Conservation (phyloP, 1,140 invertebrate species). For the Magallana gigas region DNA sequence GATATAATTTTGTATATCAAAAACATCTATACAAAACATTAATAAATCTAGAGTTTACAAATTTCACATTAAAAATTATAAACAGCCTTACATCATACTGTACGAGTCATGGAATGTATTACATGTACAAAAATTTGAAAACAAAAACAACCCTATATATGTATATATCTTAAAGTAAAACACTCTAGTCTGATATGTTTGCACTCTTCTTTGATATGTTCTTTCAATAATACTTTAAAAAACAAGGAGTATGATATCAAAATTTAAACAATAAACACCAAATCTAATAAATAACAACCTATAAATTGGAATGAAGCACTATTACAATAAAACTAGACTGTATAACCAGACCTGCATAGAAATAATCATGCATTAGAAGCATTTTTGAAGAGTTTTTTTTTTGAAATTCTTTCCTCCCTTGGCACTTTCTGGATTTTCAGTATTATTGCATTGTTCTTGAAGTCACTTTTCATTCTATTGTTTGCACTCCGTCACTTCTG, state of each 20-base stretch:
- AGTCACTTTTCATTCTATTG: not conserved
- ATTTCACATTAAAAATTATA: not conserved
- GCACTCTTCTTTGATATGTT: not conserved
- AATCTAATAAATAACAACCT: not conserved
- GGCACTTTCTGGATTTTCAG: not conserved
- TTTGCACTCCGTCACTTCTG: not conserved
- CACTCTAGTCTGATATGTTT: not conserved
- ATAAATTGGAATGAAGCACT: not conserved
- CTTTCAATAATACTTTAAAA: not conserved
- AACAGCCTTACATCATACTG: not conserved
- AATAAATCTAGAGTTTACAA: not conserved
- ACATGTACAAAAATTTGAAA: not conserved
- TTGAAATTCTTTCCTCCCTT: slow-evolving; percentile 28
- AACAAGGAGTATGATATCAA: not conserved
- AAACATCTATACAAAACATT: slow-evolving; percentile 12
- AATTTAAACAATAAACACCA: not conserved
- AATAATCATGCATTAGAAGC: not conserved
- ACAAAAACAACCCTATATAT: not conserved
- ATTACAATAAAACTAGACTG: not conserved
- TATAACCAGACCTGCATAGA: not conserved
- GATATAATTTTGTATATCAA: slow-evolving; percentile 2
- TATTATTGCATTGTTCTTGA: too few species aligned
- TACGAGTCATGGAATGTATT: slow-evolving; percentile 7
- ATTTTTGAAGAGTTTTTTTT: not conserved
- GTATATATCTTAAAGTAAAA: not conserved